phyloP scores from a whole-genome alignment of 2,797 vertebrate species.

The Ispidina lecontei region DNA sequence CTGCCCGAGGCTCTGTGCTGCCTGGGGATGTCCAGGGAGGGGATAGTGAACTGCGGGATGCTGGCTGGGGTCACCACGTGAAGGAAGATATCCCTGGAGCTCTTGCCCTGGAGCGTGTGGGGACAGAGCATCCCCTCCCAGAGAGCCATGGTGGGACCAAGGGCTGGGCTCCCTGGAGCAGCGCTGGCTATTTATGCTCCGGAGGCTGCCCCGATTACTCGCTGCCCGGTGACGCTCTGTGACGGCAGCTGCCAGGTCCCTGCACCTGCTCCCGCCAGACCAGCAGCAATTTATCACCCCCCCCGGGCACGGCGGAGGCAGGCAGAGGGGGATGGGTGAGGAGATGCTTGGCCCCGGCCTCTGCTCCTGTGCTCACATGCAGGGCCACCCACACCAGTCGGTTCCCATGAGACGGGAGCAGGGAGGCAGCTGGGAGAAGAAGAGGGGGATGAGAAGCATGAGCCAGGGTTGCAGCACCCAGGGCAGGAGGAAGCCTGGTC shows the following conservation, averaged over 20 bases:
- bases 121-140: neutral
- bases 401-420: rapidly evolving
- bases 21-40: constrained; percentile 51
- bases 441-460: neutral
- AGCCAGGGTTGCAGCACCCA: neutral
- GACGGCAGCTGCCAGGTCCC: neutral
- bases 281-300: neutral
- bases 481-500: neutral
- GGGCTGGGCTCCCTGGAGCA: neutral
- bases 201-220: neutral
- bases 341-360: neutral
- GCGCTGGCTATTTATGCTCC: neutral
- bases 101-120: neutral
- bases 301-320: neutral
- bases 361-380: neutral
- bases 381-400: rapidly evolving
- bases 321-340: rapidly evolving
- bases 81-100: constrained; percentile 14
- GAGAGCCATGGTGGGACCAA: neutral
- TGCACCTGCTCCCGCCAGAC: neutral
- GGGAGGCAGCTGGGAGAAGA: neutral
- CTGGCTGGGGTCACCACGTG: constrained; percentile 77
- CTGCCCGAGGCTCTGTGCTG: neutral
- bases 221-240: neutral
- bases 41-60: constrained; percentile 84